Conservation (phyloP, 2,113 vertebrate genomes). For the Sorex araneus region DNA sequence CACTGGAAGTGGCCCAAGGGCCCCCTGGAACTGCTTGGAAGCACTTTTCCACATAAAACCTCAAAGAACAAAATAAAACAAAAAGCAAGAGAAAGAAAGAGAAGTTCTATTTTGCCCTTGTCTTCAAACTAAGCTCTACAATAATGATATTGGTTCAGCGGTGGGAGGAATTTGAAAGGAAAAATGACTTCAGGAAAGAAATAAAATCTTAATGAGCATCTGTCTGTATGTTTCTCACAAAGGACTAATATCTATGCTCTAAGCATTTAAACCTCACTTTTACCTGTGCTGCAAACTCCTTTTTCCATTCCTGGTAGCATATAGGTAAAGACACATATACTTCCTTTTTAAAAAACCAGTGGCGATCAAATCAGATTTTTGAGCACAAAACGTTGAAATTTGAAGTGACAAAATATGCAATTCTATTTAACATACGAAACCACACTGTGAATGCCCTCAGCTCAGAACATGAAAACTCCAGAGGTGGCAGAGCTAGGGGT, state of each 20-base stretch:
- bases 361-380: not conserved
- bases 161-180: constrained; percentile 5
- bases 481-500: not conserved
- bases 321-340: not conserved
- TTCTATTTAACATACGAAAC: constrained; percentile 25
- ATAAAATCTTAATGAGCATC: not conserved
- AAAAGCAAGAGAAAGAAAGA: not conserved
- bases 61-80: too few relatives aligned
- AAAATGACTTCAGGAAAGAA: not conserved
- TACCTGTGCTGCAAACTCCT: not conserved
- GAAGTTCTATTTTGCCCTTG: constrained; percentile 9
- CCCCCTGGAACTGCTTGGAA: too few relatives aligned
- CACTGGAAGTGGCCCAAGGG: too few relatives aligned
- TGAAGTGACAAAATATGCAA: not conserved
- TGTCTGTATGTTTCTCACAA: not conserved
- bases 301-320: not conserved
- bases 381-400: not conserved
- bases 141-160: not conserved
- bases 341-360: not conserved
- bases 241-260: not conserved
- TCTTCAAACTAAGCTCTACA: constrained; percentile 22
- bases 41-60: too few relatives aligned
- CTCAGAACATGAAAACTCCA: not conserved
- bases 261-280: not conserved
- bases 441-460: too few relatives aligned